A percentile compares a stretch with the other conserved stretches of the same genome.
These are phyloP conservation scores for Drosophila nasuta DNA, from an alignment of 1,140 invertebrate species.

Conservation along the genomic window DNA sequence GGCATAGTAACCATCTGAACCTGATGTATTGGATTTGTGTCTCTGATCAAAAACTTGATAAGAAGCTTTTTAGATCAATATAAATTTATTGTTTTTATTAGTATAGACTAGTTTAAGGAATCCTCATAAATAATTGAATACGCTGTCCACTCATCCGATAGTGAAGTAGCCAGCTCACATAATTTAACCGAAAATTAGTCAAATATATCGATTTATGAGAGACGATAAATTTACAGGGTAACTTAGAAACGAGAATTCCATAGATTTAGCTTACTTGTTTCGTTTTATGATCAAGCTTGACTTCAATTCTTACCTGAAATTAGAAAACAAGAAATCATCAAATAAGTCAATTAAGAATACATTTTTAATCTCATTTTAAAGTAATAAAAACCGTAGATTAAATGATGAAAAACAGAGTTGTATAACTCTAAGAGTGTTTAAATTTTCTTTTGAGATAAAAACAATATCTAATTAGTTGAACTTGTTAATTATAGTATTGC, in stretches of 20 bases:
- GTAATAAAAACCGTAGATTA: constrained; percentile 8
- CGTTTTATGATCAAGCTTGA: not conserved
- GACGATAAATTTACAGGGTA: constrained; percentile 7
- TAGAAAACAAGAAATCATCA: constrained; percentile 25
- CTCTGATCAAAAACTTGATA: not conserved
- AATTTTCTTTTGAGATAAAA: not conserved
- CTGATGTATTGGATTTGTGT: constrained; percentile 21
- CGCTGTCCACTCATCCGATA: not conserved
- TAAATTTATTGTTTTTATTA: constrained; percentile 15
- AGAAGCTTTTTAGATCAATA: not conserved
- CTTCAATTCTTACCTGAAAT: constrained; percentile 43
- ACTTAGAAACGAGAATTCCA: not conserved
- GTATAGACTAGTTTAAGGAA: not conserved
- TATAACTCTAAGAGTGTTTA: not conserved
- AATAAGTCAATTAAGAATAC: constrained; percentile 8
- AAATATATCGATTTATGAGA: not conserved
- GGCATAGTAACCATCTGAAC: constrained; percentile 17
- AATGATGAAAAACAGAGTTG: not conserved
- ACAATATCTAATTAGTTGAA: constrained; percentile 7
- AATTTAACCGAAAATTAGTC: not conserved
- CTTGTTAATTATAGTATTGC: not conserved
- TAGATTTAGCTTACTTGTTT: constrained; percentile 17
- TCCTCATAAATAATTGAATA: not conserved
- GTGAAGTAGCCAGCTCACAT: not conserved
- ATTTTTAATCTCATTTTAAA: constrained; percentile 5